Conservation (phyloP, 2,113 vertebrate genomes). For the Bubo blakistoni region DNA sequence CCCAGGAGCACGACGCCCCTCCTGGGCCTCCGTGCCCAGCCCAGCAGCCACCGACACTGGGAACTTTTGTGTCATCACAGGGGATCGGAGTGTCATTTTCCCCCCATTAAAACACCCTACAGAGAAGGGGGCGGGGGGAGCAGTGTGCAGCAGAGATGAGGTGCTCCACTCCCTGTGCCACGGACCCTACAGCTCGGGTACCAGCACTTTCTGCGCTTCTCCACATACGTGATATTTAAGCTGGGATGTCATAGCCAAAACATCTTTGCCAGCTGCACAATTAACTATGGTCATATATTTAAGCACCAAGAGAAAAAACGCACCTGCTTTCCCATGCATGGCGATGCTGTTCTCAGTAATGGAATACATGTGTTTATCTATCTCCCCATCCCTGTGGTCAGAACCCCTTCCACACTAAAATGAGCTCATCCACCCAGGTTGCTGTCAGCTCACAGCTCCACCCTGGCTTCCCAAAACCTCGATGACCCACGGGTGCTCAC, state of each 20-base stretch:
- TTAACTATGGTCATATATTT: background rate
- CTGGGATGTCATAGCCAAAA: background rate
- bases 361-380: background rate
- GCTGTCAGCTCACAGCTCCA: background rate
- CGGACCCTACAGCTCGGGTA: background rate
- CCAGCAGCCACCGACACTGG: background rate
- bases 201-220: background rate
- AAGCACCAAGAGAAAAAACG: background rate
- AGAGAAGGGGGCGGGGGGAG: background rate
- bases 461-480: background rate
- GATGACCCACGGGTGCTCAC: background rate
- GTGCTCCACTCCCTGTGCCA: accelerated
- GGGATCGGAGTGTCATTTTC: accelerated
- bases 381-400: background rate
- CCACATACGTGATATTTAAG: background rate
- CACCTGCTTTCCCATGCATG: conserved; percentile 41
- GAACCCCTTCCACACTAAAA: background rate
- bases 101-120: accelerated
- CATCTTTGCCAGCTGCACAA: background rate
- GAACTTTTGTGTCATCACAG: background rate
- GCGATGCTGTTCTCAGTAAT: background rate
- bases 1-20: background rate
- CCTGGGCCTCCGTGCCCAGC: background rate
- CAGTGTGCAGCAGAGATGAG: accelerated
- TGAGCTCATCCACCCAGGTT: background rate